Conservation (phyloP, 2,113 vertebrate genomes). For the Nannobrachium achirus region DNA sequence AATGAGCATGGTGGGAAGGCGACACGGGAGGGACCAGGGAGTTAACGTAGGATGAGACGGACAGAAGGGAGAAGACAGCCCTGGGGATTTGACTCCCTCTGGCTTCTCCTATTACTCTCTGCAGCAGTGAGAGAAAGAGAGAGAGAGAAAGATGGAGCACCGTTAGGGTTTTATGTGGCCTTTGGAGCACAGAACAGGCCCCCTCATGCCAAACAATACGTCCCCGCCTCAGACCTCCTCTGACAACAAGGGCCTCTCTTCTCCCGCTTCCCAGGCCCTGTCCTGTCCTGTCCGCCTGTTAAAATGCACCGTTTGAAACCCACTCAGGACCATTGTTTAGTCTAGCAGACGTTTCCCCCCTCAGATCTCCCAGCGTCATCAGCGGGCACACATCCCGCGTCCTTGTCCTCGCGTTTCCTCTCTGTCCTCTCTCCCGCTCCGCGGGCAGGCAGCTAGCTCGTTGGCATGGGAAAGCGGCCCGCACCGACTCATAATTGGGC, state of each 20-base stretch:
- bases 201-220: slow-evolving; percentile 67
- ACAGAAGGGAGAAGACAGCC: slow-evolving; percentile 37
- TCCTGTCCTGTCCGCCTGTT: slow-evolving; percentile 28
- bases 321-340: slow-evolving; percentile 76
- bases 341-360: slow-evolving; percentile 63
- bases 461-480: slow-evolving; percentile 30
- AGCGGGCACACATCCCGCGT: slow-evolving; percentile 44
- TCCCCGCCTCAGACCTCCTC: slow-evolving; percentile 58
- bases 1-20: slow-evolving; percentile 40
- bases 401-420: slow-evolving; percentile 46
- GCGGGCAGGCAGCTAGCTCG: slow-evolving; percentile 20
- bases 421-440: slow-evolving; percentile 10
- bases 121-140: slow-evolving; percentile 61
- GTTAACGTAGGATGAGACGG: slow-evolving; percentile 47
- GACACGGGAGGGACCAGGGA: slow-evolving; percentile 37
- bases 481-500: slow-evolving; percentile 18
- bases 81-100: slow-evolving; percentile 53
- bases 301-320: slow-evolving; percentile 71
- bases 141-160: slow-evolving; percentile 59
- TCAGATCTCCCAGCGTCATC: slow-evolving; percentile 68
- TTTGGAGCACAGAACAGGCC: slow-evolving; percentile 76
- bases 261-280: slow-evolving; percentile 54
- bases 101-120: slow-evolving; percentile 72
- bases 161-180: slow-evolving; percentile 72
- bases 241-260: slow-evolving; percentile 64